Evolutionary conservation across 2,113 vertebrate species (phyloP).

Genomic region (Uropsilus gracilis): DNA sequence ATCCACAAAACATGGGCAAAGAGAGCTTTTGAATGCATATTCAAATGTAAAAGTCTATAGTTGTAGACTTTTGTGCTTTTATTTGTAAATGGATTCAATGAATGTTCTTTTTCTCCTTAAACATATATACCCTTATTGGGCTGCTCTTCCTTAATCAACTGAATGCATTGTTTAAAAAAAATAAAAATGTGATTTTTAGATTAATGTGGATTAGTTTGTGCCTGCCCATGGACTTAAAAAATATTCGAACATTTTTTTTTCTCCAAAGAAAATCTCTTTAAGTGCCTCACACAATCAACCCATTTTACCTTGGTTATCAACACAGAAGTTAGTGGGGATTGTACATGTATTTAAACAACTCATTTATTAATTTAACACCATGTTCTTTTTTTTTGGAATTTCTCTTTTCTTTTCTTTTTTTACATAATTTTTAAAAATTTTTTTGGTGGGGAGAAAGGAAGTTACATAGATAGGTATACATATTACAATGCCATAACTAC

Average conservation of each 20-base stretch:
- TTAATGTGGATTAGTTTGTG: not conserved
- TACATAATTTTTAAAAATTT: no score
- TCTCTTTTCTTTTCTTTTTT: not conserved
- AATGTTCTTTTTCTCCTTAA: not conserved
- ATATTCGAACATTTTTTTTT: not conserved
- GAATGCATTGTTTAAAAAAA: not conserved
- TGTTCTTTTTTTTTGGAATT: not conserved
- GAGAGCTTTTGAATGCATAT: slow-evolving; percentile 2
- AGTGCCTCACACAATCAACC: not conserved
- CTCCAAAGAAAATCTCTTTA: not conserved
- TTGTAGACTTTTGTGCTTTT: not conserved
- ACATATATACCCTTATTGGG: not conserved
- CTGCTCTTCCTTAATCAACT: not conserved
- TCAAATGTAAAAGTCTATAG: not conserved
- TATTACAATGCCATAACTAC: no score
- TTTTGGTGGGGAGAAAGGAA: no score
- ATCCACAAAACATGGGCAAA: slow-evolving; percentile 8
- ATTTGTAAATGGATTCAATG: not conserved
- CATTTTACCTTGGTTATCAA: not conserved
- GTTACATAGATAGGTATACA: no score
- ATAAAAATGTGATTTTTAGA: not conserved
- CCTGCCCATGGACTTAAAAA: not conserved
- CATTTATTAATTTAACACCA: not conserved
- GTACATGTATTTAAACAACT: not conserved
- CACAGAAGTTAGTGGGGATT: not conserved